A percentile compares a stretch with the other conserved stretches of the same genome.
Evolutionary conservation across 2,888 invertebrate species (phyloP).

Genomic region (Epiperipatus broadwayi): DNA sequence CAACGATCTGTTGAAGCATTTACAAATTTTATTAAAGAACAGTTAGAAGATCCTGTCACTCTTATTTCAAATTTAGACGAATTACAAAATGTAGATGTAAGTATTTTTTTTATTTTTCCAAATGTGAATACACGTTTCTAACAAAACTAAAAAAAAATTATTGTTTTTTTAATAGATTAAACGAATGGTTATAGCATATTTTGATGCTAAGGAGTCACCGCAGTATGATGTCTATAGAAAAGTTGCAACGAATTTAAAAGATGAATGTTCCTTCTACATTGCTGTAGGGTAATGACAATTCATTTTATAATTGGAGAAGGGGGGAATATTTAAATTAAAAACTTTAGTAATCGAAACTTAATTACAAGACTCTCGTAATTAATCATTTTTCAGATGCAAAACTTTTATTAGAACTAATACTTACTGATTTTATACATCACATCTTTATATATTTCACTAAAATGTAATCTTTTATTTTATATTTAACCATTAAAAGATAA

Average conservation of each 20-base stretch:
- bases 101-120: constrained; percentile 17
- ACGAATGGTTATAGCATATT: constrained; percentile 72
- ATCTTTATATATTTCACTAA: too few relatives aligned
- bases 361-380: too few relatives aligned
- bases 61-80: constrained; percentile 54
- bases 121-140: constrained; percentile 11
- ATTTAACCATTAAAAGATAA: too few relatives aligned
- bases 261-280: constrained; percentile 84
- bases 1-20: constrained; percentile 74
- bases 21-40: constrained; percentile 63
- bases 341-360: too few relatives aligned
- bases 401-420: too few relatives aligned
- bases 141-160: background rate
- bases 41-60: constrained; percentile 63
- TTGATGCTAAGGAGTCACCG: constrained; percentile 54
- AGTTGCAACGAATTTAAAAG: constrained; percentile 68
- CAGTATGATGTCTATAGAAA: constrained; percentile 59
- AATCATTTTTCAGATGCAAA: too few relatives aligned
- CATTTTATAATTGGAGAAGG: too few relatives aligned
- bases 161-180: constrained; percentile 33
- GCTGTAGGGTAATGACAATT: constrained; percentile 49
- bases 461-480: too few relatives aligned
- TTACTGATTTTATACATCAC: too few relatives aligned
- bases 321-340: too few relatives aligned
- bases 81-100: constrained; percentile 46